phyloP scores from a whole-genome alignment of 2,888 invertebrate species.

The Sarcophaga carnaria region DNA sequence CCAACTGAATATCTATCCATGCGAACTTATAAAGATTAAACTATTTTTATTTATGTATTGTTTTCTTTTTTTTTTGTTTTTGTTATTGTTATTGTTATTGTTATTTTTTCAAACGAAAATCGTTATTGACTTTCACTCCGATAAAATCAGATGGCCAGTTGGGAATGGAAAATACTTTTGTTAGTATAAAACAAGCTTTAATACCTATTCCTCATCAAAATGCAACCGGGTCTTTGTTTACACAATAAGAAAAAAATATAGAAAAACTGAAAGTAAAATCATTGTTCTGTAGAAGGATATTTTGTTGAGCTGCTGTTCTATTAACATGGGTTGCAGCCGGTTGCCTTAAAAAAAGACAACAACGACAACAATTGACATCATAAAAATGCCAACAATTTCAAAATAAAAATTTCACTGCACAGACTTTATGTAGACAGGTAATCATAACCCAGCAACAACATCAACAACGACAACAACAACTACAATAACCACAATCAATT shows the following conservation, averaged over 20 bases:
- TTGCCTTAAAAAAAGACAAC: background rate
- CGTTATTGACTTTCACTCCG: background rate
- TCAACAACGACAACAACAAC: background rate
- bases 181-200: background rate
- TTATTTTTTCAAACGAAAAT: background rate
- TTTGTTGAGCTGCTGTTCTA: background rate
- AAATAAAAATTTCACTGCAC: background rate
- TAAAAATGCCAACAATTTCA: background rate
- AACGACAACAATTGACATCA: background rate
- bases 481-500: too few relatives aligned
- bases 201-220: too few relatives aligned
- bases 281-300: background rate
- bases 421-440: slow-evolving; percentile 21
- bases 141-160: background rate
- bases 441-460: slow-evolving; percentile 14
- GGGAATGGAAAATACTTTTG: background rate
- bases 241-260: background rate
- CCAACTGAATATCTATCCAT: background rate
- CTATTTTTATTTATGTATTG: background rate
- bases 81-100: too few relatives aligned
- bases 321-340: background rate
- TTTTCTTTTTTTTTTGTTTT: background rate
- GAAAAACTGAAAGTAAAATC: background rate
- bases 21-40: background rate
- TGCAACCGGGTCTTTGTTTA: too few relatives aligned